Conservation (phyloP, 2,888 invertebrate species). For the Drosophila trichaetosa region DNA sequence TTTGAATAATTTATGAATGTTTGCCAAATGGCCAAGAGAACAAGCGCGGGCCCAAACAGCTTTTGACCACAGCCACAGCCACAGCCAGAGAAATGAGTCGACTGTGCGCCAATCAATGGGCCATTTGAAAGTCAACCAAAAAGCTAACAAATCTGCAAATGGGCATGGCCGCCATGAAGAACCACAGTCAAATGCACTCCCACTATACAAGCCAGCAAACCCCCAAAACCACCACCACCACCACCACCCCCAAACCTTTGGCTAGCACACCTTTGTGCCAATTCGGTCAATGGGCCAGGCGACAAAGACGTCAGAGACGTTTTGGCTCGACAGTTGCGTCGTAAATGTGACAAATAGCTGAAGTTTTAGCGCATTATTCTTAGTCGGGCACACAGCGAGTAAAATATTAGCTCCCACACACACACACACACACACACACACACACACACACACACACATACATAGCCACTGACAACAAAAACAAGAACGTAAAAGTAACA, state of each 20-base stretch:
- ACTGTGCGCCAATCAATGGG: conserved; percentile 43
- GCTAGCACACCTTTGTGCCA: conserved; percentile 27
- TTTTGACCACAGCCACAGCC: conserved; percentile 33
- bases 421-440: conserved; percentile 29
- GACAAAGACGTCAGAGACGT: conserved; percentile 44
- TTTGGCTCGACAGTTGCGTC: conserved; percentile 17
- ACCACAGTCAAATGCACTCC: conserved; percentile 18
- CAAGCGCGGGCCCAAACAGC: conserved; percentile 26
- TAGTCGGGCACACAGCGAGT: conserved; percentile 41
- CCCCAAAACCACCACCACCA: not conserved
- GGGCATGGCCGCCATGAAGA: conserved; percentile 26
- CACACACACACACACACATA: conserved; percentile 1
- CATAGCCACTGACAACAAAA: conserved; percentile 32
- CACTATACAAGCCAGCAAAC: not conserved
- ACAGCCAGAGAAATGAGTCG: conserved; percentile 38
- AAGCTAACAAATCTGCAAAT: conserved; percentile 28
- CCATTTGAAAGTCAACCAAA: conserved; percentile 55
- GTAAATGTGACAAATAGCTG: conserved; percentile 65
- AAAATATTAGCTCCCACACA: conserved; percentile 50
- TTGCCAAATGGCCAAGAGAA: conserved; percentile 60
- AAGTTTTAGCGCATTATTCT: conserved; percentile 59
- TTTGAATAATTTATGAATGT: conserved; percentile 76
- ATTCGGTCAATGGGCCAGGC: conserved; percentile 62
- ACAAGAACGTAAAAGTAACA: conserved; percentile 55
- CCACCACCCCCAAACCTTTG: not conserved